Evolutionary conservation across 2,888 invertebrate species (phyloP).

Genomic region (Glomeris marginata): DNA sequence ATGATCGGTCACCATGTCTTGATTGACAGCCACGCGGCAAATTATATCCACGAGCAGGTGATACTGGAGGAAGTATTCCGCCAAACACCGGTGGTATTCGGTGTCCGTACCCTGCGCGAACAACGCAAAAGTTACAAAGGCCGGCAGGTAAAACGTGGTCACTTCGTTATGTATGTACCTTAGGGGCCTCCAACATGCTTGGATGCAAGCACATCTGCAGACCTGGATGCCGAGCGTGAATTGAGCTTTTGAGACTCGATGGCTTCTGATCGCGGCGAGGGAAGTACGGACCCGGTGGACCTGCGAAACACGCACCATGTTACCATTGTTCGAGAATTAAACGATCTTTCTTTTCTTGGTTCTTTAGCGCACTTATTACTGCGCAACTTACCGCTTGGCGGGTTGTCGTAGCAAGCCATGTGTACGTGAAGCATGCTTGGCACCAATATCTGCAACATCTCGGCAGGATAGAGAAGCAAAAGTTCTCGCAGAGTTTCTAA

Average conservation of each 20-base stretch:
- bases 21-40: slow-evolving; percentile 76
- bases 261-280: slow-evolving; percentile 50
- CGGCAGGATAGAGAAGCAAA: slow-evolving; percentile 58
- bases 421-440: slow-evolving; percentile 75
- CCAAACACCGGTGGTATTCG: slow-evolving; percentile 56
- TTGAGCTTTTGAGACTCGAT: slow-evolving; percentile 38
- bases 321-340: background rate
- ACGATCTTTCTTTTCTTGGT: too few relatives aligned
- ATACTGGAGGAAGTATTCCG: slow-evolving; percentile 69
- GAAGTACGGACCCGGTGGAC: slow-evolving; percentile 58
- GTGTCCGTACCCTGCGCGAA: slow-evolving; percentile 54
- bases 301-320: slow-evolving; percentile 28
- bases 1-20: slow-evolving; percentile 70
- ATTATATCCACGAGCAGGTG: slow-evolving; percentile 74
- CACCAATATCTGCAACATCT: slow-evolving; percentile 64
- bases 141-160: background rate
- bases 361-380: too few relatives aligned
- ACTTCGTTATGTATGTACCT: slow-evolving; percentile 32
- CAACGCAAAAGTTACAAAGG: slow-evolving; percentile 10
- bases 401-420: slow-evolving; percentile 51
- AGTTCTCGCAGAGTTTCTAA: slow-evolving; percentile 60
- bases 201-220: slow-evolving; percentile 71
- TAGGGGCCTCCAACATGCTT: slow-evolving; percentile 51
- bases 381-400: slow-evolving; percentile 32
- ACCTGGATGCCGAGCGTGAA: slow-evolving; percentile 57